Base-by-base conservation (phyloP, 2,888 invertebrate species). In the Ectobius pallidus region DNA sequence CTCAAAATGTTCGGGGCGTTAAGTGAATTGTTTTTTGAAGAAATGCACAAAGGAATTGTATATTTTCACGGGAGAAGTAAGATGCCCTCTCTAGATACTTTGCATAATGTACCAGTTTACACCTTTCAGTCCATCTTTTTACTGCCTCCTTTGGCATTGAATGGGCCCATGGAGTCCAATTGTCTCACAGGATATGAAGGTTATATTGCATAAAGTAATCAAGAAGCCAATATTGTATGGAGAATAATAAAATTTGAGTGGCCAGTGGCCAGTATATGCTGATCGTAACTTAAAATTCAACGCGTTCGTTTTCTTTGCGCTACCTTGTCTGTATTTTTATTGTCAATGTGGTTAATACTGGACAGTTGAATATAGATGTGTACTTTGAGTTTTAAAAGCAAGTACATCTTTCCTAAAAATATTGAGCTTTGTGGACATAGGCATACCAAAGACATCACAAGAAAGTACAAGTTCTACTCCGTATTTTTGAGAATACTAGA, bases 201-300 rank as follows among this genome's bases (percentile, higher is more conserved):
- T 11, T 34, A 4, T 30, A 52, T 52, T 22, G 22, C 52, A 3
- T 20, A 3, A 22, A 4, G 58, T 58, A 58, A 58, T 58, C 58
- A 58, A 58, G 58, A n/a, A 58, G 32, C 58, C 58, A 32, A 58
- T 30, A 58, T 30, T 58, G n/a, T 14, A n/a, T 30, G 30, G n/a
- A 1, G 58, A n/a, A n/a, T 58, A 27, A 58, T 58, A 58, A 58
- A 30, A 58, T 30, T n/a, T 32, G 30, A 58, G 30, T 32, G 32
- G 25, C 6, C 32, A 58, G 58, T 58, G 58, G 58, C 30, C 58
- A 58, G 0, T 27, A 3, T 58, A 16, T 30, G n/a, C 7, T 6
- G n/a, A 25, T 30, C 58, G n/a, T 46, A n/a, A 34, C 34, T 11
- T 11, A 11, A 34, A 34, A 34, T 34, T 34, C 34, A 34, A n/a